Conservation (phyloP, 2,888 invertebrate species). For the Yponomeuta cagnagella region DNA sequence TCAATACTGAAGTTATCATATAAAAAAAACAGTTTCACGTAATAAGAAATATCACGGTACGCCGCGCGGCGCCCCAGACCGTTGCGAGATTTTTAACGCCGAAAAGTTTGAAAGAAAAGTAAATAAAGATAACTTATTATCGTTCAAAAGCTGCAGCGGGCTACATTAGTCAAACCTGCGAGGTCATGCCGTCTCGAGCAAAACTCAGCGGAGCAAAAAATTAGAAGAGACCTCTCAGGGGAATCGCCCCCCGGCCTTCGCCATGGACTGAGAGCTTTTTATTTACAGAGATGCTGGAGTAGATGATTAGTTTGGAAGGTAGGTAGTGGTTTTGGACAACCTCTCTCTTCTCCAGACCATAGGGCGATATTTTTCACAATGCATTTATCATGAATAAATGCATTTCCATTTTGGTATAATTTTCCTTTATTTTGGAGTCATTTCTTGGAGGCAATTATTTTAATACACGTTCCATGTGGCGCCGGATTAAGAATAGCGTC, state of each 20-base stretch:
- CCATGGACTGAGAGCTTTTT: not conserved
- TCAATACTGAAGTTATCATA: no score
- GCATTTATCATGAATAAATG: no score
- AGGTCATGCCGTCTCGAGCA: constrained; percentile 17
- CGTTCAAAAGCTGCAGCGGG: not conserved
- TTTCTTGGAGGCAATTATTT: no score
- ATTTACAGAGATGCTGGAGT: not conserved
- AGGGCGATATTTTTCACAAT: no score
- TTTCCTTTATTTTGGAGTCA: no score
- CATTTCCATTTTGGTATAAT: no score
- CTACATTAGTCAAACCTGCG: not conserved
- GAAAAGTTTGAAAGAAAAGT: not conserved
- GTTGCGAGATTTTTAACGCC: not conserved
- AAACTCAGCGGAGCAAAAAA: constrained; percentile 61
- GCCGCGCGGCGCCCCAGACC: not conserved
- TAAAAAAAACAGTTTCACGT: no score
- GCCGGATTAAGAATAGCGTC: no score
- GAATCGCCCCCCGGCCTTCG: constrained; percentile 18
- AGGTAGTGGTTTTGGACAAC: no score
- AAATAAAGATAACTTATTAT: constrained; percentile 1
- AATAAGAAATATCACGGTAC: not conserved
- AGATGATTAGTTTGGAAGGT: not conserved
- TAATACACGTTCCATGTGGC: no score
- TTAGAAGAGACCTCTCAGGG: constrained; percentile 46
- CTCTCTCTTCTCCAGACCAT: no score